Evolutionary conservation across 2,113 vertebrate genomes (phyloP).

Genomic region (Parotia lawesii): DNA sequence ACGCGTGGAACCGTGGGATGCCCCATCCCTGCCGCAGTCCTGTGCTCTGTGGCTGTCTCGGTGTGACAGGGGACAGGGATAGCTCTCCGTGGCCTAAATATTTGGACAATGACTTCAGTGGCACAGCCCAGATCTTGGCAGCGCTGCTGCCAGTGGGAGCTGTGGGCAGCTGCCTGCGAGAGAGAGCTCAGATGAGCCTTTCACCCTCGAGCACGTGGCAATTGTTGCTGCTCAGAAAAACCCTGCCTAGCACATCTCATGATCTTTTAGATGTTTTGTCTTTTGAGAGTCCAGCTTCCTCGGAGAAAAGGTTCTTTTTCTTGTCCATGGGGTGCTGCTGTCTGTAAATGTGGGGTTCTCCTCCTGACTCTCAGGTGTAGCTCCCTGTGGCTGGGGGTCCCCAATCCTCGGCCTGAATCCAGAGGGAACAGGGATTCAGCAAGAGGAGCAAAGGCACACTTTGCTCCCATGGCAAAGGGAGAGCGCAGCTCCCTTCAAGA

Average conservation of each 20-base stretch:
- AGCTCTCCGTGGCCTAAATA: constrained; percentile 31
- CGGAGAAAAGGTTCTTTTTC: background rate
- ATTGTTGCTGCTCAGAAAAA: background rate
- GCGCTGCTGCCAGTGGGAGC: background rate
- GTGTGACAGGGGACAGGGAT: background rate
- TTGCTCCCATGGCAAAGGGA: background rate
- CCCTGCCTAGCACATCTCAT: background rate
- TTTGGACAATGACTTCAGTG: constrained; percentile 35
- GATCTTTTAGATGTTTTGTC: rapidly evolving
- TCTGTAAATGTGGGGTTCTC: background rate
- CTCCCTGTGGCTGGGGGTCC: rapidly evolving
- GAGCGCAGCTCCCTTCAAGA: background rate
- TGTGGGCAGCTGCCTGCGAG: background rate
- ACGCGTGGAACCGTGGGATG: rapidly evolving
- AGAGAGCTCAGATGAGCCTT: background rate
- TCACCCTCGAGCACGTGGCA: background rate
- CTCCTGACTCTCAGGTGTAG: rapidly evolving
- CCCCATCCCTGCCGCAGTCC: background rate
- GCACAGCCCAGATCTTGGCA: background rate
- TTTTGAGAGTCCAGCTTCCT: background rate
- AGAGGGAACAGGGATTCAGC: background rate
- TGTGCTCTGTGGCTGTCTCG: background rate
- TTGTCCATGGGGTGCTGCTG: background rate
- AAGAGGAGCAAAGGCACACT: rapidly evolving
- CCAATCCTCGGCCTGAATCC: background rate